Percentiles rank a stretch among this genome's conserved stretches.
Conservation (phyloP, 2,113 vertebrate species). For the Mustela nigripes region DNA sequence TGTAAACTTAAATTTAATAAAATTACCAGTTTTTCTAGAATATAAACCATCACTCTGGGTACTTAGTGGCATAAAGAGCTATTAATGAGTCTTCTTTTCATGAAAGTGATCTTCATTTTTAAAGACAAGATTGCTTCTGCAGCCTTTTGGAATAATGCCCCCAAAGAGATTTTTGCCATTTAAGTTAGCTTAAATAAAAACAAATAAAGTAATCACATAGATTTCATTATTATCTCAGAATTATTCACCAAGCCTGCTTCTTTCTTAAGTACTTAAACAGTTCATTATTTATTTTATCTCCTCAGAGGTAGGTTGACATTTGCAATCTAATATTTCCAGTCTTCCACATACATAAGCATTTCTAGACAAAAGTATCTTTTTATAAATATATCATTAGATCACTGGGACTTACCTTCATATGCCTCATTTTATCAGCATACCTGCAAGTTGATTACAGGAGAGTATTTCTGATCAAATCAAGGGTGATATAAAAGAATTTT, state of each 20-base stretch:
- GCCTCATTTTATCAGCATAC: neutral
- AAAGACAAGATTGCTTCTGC: neutral
- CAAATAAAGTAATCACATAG: constrained; percentile 35
- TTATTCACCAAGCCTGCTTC: neutral
- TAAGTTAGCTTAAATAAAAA: constrained; percentile 54
- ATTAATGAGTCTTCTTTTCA: neutral
- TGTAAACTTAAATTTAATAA: neutral
- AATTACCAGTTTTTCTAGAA: neutral
- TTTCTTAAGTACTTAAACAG: neutral
- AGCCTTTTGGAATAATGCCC: neutral
- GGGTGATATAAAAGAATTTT: neutral
- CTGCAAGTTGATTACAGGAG: neutral
- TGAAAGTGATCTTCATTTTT: neutral
- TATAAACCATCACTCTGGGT: neutral
- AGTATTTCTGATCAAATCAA: neutral
- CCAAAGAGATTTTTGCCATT: constrained; percentile 31
- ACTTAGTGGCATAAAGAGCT: neutral
- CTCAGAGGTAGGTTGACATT: constrained; percentile 38
- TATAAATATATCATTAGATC: neutral
- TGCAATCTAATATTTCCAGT: constrained; percentile 1
- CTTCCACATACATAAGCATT: neutral
- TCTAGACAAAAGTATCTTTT: constrained; percentile 32
- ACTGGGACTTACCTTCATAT: neutral
- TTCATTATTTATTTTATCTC: constrained; percentile 58
- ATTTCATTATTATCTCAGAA: constrained; percentile 29